These are phyloP conservation scores for Falco berigora DNA, from an alignment of 2,797 vertebrate genomes.

Conservation along the genomic window DNA sequence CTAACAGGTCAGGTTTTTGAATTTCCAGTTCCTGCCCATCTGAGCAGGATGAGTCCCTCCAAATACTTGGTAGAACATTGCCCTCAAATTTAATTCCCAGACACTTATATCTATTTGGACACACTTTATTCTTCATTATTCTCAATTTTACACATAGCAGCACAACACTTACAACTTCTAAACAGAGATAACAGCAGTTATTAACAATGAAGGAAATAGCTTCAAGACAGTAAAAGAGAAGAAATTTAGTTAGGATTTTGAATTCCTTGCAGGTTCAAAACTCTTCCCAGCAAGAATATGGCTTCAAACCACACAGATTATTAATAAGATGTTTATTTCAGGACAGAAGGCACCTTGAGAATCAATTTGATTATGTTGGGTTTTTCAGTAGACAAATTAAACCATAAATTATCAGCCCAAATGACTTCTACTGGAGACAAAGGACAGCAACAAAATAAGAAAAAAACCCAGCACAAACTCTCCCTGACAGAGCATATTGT, in stretches of 20 bases:
- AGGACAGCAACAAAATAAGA: neutral
- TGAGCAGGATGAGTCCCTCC: neutral
- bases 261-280: neutral
- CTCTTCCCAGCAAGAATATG: neutral
- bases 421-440: neutral
- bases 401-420: neutral
- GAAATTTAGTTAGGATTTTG: neutral
- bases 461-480: neutral
- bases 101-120: neutral
- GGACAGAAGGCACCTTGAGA: slow-evolving; percentile 11
- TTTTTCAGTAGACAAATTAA: neutral
- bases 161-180: neutral
- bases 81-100: neutral
- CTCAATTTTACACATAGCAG: neutral
- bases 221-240: neutral
- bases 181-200: neutral
- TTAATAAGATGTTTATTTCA: slow-evolving; percentile 12
- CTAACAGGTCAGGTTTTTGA: neutral
- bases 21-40: neutral
- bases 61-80: neutral
- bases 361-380: neutral
- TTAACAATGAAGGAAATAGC: neutral
- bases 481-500: neutral
- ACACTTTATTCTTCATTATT: neutral
- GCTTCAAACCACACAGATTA: neutral